Percentiles rank a stretch among this genome's conserved stretches.
phyloP scores from a whole-genome alignment of 37 sponge, comb jelly and placozoan genomes.

The Crambe crambe region DNA sequence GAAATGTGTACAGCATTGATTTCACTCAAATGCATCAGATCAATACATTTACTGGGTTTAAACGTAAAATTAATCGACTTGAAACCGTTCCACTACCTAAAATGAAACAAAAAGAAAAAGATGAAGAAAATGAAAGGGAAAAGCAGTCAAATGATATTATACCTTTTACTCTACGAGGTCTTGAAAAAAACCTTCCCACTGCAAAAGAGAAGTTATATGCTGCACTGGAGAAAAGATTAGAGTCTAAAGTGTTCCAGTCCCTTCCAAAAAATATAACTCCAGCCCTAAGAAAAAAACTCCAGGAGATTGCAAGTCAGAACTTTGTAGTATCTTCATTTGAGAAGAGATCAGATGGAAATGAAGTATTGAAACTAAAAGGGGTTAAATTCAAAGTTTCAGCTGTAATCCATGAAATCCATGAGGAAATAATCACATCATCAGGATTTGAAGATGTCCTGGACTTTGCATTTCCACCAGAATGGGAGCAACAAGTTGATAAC shows the following conservation, averaged over 20 bases:
- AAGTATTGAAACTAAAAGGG: conserved; percentile 23
- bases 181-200: conserved; percentile 11
- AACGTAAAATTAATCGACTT: conserved; percentile 19
- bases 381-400: not conserved
- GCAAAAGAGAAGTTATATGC: conserved; percentile 18
- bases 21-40: conserved; percentile 55
- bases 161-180: conserved; percentile 44
- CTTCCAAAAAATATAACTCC: not conserved
- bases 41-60: conserved; percentile 30
- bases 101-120: not conserved
- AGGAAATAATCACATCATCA: conserved; percentile 12
- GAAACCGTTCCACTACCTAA: not conserved
- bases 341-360: not conserved
- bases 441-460: not conserved
- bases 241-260: not conserved
- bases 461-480: conserved; percentile 41
- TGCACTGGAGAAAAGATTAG: conserved; percentile 6
- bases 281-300: conserved; percentile 27
- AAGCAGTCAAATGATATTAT: not conserved
- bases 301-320: conserved; percentile 12
- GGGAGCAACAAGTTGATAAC: conserved; percentile 33
- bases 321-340: conserved; percentile 1
- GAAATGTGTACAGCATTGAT: conserved; percentile 42
- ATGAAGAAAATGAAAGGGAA: not conserved
- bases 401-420: conserved; percentile 22